These are phyloP conservation scores for Glaucomys volans DNA, from an alignment of 2,113 vertebrate genomes.

Conservation along the genomic window DNA sequence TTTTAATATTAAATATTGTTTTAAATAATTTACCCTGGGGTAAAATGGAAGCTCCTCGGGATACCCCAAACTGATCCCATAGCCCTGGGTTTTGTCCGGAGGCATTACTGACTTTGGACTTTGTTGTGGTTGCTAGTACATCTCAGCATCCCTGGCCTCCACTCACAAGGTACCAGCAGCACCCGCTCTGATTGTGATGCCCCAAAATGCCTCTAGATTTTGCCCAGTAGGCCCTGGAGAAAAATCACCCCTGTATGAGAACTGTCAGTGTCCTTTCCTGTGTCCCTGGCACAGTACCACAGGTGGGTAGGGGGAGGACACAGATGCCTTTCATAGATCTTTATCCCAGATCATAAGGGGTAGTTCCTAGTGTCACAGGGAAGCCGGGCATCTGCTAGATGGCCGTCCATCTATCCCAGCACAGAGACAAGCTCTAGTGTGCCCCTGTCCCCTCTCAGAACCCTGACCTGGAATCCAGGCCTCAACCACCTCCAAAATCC, in stretches of 20 bases:
- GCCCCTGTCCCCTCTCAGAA: background rate
- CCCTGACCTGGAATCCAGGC: background rate
- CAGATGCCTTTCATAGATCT: background rate
- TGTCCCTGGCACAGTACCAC: rapidly evolving
- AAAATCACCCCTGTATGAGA: background rate
- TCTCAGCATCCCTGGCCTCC: too few relatives aligned
- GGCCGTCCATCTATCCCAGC: rapidly evolving
- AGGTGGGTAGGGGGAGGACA: background rate
- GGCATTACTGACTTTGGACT: background rate
- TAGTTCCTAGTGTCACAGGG: background rate
- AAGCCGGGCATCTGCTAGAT: background rate
- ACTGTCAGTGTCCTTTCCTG: too few relatives aligned
- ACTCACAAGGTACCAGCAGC: background rate
- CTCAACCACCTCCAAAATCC: background rate
- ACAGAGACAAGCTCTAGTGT: background rate
- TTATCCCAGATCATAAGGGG: background rate
- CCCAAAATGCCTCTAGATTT: background rate
- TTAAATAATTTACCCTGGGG: background rate
- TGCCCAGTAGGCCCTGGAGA: background rate
- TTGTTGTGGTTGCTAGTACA: background rate
- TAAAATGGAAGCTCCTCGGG: background rate
- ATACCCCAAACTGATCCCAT: background rate
- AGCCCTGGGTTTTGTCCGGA: background rate
- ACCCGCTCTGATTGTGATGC: background rate
- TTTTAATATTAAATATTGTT: background rate